A percentile compares a stretch with the other conserved stretches of the same genome.
Evolutionary conservation across 2,113 vertebrate genomes (phyloP).

Genomic region (Baryphthengus martii): DNA sequence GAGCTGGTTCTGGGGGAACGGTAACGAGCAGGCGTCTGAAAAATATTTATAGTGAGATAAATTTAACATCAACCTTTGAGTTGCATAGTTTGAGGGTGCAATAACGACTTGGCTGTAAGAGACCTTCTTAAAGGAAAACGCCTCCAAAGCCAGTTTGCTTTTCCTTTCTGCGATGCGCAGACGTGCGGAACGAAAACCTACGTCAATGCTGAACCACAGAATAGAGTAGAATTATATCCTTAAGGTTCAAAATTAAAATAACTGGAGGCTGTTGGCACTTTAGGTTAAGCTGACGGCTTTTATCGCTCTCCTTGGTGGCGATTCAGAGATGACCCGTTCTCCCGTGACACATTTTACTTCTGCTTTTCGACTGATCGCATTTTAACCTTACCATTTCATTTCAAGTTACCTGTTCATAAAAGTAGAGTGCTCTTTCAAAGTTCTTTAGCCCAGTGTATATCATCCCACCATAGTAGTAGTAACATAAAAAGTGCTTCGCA

Average conservation of each 20-base stretch:
- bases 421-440: slow-evolving; percentile 98
- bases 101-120: not conserved
- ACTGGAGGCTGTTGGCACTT: not conserved
- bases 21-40: not conserved
- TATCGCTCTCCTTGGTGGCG: not conserved
- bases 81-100: not conserved
- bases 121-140: not conserved
- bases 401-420: slow-evolving; percentile 92
- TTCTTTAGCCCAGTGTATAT: slow-evolving; percentile 99
- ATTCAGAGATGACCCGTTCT: not conserved
- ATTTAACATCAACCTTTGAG: slow-evolving; percentile 52
- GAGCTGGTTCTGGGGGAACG: not conserved
- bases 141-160: not conserved
- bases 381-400: not conserved
- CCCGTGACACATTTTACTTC: not conserved
- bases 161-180: too few species aligned
- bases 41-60: slow-evolving; percentile 53
- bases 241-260: not conserved
- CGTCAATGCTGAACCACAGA: not conserved
- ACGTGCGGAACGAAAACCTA: not conserved
- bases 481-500: slow-evolving; percentile 98
- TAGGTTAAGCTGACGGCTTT: not conserved
- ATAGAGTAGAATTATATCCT: not conserved
- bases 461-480: slow-evolving; percentile 99
- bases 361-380: not conserved